Percentiles rank a stretch among this genome's conserved stretches.
phyloP scores from a whole-genome alignment of 2,113 vertebrate species.

The Cynocephalus volans region DNA sequence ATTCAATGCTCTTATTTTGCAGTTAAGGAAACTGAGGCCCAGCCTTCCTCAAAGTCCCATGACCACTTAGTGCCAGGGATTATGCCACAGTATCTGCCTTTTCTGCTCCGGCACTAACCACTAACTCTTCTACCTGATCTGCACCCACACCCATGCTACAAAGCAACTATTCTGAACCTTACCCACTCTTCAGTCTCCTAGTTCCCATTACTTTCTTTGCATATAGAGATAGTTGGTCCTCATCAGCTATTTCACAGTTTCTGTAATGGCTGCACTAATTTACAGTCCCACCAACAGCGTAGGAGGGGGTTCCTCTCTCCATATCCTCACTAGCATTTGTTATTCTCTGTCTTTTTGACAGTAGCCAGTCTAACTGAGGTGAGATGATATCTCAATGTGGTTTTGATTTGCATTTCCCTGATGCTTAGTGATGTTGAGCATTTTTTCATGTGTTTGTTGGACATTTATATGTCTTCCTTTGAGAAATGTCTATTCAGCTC shows the following conservation, averaged over 20 bases:
- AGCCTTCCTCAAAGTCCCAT: not conserved
- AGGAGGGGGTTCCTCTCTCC: too few relatives aligned
- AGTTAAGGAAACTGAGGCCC: conserved; percentile 25
- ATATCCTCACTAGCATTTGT: too few relatives aligned
- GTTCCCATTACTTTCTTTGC: not conserved
- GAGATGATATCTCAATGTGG: too few relatives aligned
- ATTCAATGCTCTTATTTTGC: conserved; percentile 45
- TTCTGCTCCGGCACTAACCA: not conserved
- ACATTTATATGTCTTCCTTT: too few relatives aligned
- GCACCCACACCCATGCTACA: not conserved
- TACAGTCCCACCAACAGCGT: too few relatives aligned
- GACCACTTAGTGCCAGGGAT: not conserved
- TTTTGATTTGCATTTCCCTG: too few relatives aligned
- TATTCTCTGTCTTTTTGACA: too few relatives aligned
- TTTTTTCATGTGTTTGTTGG: too few relatives aligned
- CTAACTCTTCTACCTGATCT: not conserved
- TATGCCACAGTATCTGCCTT: not conserved
- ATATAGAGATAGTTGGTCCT: not conserved
- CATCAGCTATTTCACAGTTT: not conserved
- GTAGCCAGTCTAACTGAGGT: too few relatives aligned
- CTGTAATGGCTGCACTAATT: too few relatives aligned
- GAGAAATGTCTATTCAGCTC: too few relatives aligned
- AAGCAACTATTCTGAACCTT: not conserved
- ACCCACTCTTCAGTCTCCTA: not conserved
- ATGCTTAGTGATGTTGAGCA: too few relatives aligned